These are phyloP conservation scores for Elgonia sp. DNA, from an alignment of 2,888 invertebrate genomes.

Conservation along the genomic window DNA sequence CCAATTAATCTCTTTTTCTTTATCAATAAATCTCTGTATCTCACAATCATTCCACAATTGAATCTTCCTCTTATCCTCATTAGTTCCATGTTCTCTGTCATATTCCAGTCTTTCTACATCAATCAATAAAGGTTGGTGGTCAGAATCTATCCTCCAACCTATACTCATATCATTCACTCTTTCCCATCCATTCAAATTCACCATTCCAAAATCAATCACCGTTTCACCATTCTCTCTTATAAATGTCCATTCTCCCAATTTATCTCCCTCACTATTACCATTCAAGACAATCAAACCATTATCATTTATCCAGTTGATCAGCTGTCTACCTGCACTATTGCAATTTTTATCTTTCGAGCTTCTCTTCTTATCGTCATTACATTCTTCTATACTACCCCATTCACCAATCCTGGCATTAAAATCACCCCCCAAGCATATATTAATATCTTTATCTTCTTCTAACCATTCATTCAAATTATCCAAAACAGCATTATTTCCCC, in stretches of 20 bases:
- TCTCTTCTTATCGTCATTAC: not conserved
- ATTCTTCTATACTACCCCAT: not conserved
- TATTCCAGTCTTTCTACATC: too few species aligned
- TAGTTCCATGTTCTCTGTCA: too few species aligned
- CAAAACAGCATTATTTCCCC: not conserved
- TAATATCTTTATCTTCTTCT: not conserved
- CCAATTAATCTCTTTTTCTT: too few species aligned
- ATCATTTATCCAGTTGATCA: not conserved
- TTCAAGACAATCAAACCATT: constrained; percentile 1
- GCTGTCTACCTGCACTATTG: not conserved
- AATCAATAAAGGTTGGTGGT: too few species aligned
- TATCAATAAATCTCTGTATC: too few species aligned
- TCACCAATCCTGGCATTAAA: not conserved
- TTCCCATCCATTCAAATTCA: not conserved
- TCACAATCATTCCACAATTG: too few species aligned
- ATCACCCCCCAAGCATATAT: not conserved
- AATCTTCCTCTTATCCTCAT: too few species aligned
- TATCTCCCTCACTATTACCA: not conserved
- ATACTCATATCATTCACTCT: too few species aligned
- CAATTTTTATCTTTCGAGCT: not conserved
- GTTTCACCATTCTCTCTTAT: not conserved
- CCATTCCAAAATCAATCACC: not conserved
- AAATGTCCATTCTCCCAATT: not conserved
- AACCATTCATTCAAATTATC: not conserved
- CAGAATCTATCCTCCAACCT: too few species aligned